These are phyloP conservation scores for Plectus sambesii DNA, from an alignment of 1,140 invertebrate species.

Conservation along the genomic window DNA sequence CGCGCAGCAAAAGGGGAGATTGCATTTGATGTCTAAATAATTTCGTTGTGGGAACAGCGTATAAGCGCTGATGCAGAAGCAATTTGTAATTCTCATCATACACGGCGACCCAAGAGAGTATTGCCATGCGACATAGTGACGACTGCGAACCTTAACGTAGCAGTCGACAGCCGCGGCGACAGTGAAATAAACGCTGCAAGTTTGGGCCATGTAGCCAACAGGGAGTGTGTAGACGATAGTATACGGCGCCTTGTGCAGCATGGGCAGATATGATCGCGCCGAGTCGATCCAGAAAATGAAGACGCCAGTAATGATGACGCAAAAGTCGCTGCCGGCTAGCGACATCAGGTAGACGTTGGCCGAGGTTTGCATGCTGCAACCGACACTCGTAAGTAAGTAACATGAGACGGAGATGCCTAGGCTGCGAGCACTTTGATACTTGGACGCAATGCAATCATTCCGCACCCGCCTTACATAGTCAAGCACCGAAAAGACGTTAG, in stretches of 20 bases:
- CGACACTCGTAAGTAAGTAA: slow-evolving; percentile 1
- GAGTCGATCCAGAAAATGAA: slow-evolving; percentile 45
- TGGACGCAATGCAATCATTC: neutral
- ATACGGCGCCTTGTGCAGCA: slow-evolving; percentile 37
- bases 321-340: slow-evolving; percentile 36
- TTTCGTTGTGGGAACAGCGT: no score
- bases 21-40: no score
- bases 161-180: slow-evolving; percentile 44
- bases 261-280: slow-evolving; percentile 41
- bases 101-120: no score
- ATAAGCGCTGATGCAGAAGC: no score
- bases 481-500: neutral
- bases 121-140: no score
- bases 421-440: slow-evolving; percentile 1
- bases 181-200: slow-evolving; percentile 42
- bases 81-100: no score
- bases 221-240: slow-evolving; percentile 39
- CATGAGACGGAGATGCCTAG: slow-evolving; percentile 7
- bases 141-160: slow-evolving; percentile 31
- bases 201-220: slow-evolving; percentile 44
- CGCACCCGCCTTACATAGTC: neutral
- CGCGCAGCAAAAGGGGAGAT: no score
- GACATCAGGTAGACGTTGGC: slow-evolving; percentile 42
- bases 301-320: slow-evolving; percentile 41
- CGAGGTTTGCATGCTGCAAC: slow-evolving; percentile 35